Base-by-base conservation (phyloP, 2,888 invertebrate genomes). In the Phyllotreta striolata region DNA sequence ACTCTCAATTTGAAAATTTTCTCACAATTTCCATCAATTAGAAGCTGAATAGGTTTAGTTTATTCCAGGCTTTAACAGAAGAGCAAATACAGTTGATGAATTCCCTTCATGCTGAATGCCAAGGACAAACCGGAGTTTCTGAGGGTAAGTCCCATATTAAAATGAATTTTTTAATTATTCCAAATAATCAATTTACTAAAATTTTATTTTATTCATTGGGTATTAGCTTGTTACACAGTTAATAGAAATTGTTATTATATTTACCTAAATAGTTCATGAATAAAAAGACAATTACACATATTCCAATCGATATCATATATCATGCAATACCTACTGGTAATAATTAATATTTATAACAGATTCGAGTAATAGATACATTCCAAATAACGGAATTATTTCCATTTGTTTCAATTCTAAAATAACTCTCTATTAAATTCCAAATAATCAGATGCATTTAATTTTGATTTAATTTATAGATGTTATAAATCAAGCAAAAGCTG, bases 61-160 rank as follows among this genome's bases (percentile, higher is more conserved):
- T 14, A 12, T 55, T 65, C 13, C 47, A 66, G 63, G 63, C 55
- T 44, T 47, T 67, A 3, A 64, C 67, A 9, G 67, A 67, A 35
- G 70, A 70, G 44, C 55, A 66, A 38, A 54, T 58, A 51, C 65
- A 63, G 38, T 55, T 70, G 54, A 63, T 70, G 67, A 51, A 65
- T 13, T 62, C 62, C 14, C 57, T 70, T 1, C 70, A 69, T 55
- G 40, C 56, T 0, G 63, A 66, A 47, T 70, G 70, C 54, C 46
- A 57, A 9, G 49, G 47, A 1, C 55, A 67, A 47, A 64, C 65
- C 39, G 69, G 69, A 56, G 66, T 62, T n/a, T 44, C 57, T 24
- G 70, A 70, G 66, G 67, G 70, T 68, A 63, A 41, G 47, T 49
- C 9, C 6, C 24, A 24, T 24, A 24, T n/a, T n/a, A n/a, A n/a